Evolutionary conservation across 2,888 invertebrate genomes (phyloP), one percentile per base, ranked within the genome.

Genomic region (Serrognathus titanus): DNA sequence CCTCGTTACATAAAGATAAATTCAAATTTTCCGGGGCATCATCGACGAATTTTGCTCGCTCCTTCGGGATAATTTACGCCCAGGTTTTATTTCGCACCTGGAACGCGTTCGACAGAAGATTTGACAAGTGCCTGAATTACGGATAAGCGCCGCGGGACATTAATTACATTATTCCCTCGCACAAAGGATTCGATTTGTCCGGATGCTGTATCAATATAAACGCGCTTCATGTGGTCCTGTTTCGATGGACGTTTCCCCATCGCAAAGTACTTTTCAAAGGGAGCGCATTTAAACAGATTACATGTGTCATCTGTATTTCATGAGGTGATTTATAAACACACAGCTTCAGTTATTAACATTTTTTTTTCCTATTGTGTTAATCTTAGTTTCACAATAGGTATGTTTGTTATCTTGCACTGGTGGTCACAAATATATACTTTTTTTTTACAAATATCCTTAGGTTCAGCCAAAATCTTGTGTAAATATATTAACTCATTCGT

Each of bases 171-270:
- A 69, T 67, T 64, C 65, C 59, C 62, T 52, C 11, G 58, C 60
- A 69, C 69, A 69, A 69, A 68, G 67, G 66, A 68, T 69, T 67
- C 69, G 64, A 69, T 69, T 69, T 64, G 61, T 66, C 60, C 62
- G 61, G 51, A 60, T 59, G 60, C 50, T 57, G 53, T 56, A 55
- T 52, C 53, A 45, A 48, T 36, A 48, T 48, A 43, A 13, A 16
- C 43, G 11, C 48, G 48, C 36, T 11, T 48, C 48, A 49, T 38
- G 49, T 11, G 37, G 49, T 49, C 49, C 45, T 43, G 48, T 43
- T 48, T 45, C 36, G 54, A 48, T 49, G 48, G 36, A 54, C 49
- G 54, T 54, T 49, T 54, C 41, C 49, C 54, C 49, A 54, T 54
- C 54, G 45, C 39, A 48, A 49, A 61, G 62, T 62, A 55, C 58